Percentiles rank a stretch among this genome's conserved stretches.
Conservation (phyloP, 2,113 vertebrate genomes). For the Catharus fuscescens region DNA sequence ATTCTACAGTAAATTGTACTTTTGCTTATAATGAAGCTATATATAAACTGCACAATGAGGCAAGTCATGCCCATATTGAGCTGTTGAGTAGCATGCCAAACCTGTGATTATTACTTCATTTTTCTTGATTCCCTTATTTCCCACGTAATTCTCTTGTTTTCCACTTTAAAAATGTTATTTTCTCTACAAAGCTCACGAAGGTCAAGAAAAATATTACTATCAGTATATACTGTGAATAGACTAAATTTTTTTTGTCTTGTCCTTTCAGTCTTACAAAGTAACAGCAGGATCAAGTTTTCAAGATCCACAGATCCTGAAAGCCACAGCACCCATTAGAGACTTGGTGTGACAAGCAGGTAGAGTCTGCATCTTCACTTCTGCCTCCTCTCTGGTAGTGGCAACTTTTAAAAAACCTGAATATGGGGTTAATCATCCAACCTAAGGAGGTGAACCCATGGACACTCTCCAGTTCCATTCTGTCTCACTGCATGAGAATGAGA, state of each 20-base stretch:
- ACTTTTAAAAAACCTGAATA: not conserved
- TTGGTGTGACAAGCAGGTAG: not conserved
- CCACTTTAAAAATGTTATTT: slow-evolving; percentile 5
- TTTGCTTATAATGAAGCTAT: slow-evolving; percentile 57
- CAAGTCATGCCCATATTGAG: slow-evolving; percentile 2
- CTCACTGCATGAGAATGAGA: not conserved
- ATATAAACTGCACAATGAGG: slow-evolving; percentile 54
- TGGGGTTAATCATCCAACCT: not conserved
- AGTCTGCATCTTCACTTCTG: not conserved
- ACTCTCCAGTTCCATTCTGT: not conserved
- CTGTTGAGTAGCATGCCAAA: not conserved
- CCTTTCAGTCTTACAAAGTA: not conserved
- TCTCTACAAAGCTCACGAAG: not conserved
- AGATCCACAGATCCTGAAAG: not conserved
- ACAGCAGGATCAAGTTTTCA: not conserved
- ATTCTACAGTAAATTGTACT: slow-evolving; percentile 47
- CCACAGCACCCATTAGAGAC: not conserved
- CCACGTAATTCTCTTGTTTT: not conserved
- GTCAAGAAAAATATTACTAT: not conserved
- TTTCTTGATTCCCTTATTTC: slow-evolving; percentile 64
- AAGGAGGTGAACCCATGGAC: not conserved
- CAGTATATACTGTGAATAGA: not conserved
- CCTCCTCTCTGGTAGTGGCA: not conserved
- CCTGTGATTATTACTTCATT: slow-evolving; percentile 56
- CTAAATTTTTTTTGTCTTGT: not conserved